These are phyloP conservation scores for Cyclura pinguis DNA, from an alignment of 2,797 vertebrate genomes.

Conservation along the genomic window DNA sequence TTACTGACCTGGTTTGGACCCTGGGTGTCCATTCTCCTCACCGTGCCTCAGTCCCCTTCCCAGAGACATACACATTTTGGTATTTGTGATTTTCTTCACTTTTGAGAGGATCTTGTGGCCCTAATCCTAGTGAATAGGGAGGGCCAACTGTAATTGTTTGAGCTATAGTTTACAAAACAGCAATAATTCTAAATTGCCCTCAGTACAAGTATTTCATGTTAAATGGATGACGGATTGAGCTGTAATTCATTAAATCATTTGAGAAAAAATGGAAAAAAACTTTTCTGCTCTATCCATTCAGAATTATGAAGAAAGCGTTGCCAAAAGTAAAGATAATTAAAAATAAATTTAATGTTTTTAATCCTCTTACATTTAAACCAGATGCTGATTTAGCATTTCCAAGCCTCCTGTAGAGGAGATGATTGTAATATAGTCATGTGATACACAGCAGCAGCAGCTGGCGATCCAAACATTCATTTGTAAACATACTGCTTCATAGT, in stretches of 20 bases:
- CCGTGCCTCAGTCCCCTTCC: too few species aligned
- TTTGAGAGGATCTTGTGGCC: too few species aligned
- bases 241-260: slow-evolving; percentile 9
- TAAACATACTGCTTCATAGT: slow-evolving; percentile 46
- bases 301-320: slow-evolving; percentile 37
- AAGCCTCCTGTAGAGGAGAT: slow-evolving; percentile 45
- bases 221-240: not conserved
- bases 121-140: too few species aligned
- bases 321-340: slow-evolving; percentile 67
- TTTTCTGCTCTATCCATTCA: rapidly evolving
- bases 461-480: slow-evolving; percentile 40
- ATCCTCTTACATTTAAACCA: slow-evolving; percentile 61
- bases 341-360: slow-evolving; percentile 54
- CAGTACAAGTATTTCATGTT: slow-evolving; percentile 11
- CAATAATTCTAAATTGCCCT: not conserved
- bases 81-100: too few species aligned
- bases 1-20: too few species aligned
- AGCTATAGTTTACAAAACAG: not conserved
- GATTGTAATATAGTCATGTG: not conserved
- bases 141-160: not conserved
- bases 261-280: slow-evolving; percentile 12
- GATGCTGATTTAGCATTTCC: slow-evolving; percentile 59
- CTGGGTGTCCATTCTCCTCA: too few species aligned
- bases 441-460: slow-evolving; percentile 37
- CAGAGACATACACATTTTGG: too few species aligned